phyloP scores from a whole-genome alignment of 2,113 vertebrate genomes.

The Riparia riparia region DNA sequence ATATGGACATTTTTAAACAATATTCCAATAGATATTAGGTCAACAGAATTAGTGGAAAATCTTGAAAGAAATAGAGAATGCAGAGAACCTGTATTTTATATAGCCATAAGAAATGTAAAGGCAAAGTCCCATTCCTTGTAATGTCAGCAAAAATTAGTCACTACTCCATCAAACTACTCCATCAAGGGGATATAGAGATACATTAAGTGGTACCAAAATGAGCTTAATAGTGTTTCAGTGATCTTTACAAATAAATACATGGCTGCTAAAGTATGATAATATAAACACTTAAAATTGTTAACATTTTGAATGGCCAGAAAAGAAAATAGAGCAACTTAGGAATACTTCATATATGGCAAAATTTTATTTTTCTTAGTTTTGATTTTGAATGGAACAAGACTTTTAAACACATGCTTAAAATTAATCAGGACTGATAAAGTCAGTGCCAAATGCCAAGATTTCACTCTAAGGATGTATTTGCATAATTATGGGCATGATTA shows the following conservation, averaged over 20 bases:
- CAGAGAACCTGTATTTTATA: neutral
- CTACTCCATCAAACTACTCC: neutral
- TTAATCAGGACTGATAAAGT: slow-evolving; percentile 28
- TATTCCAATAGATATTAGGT: neutral
- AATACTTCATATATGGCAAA: neutral
- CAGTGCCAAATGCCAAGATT: neutral
- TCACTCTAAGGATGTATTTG: slow-evolving; percentile 12
- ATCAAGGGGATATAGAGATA: neutral
- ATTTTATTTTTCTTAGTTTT: slow-evolving; percentile 7
- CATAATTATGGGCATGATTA: slow-evolving; percentile 33
- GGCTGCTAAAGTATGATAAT: neutral
- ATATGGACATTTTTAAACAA: neutral
- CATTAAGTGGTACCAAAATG: neutral
- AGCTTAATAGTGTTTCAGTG: neutral
- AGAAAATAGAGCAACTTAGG: neutral
- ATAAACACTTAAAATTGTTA: neutral
- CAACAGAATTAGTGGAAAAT: neutral
- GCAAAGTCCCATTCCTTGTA: neutral
- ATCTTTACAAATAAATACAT: neutral
- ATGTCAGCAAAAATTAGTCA: neutral
- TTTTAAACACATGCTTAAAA: slow-evolving; percentile 41
- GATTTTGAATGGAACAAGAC: neutral
- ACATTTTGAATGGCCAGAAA: neutral
- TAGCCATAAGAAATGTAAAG: neutral
- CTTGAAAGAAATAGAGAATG: neutral